A percentile compares a stretch with the other conserved stretches of the same genome.
Evolutionary conservation across 1,140 invertebrate species (phyloP).

Genomic region (Pogonomyrmex barbatus): DNA sequence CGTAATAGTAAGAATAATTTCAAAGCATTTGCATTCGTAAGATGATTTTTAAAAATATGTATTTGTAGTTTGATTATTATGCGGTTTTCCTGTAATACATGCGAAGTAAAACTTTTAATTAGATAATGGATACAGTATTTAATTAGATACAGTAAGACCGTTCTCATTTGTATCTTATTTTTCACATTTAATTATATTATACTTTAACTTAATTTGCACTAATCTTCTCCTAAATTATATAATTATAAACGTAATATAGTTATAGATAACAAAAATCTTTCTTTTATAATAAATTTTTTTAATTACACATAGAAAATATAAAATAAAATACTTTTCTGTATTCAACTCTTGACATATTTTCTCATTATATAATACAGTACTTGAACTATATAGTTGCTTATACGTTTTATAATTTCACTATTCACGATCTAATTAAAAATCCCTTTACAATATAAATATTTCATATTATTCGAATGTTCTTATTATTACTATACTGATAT

Average conservation of each 20-base stretch:
- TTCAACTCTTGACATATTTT: background rate
- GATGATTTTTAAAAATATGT: background rate
- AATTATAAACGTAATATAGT: background rate
- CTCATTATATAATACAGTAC: background rate
- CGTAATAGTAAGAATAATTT: conserved; percentile 31
- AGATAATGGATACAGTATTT: background rate
- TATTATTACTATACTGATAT: background rate
- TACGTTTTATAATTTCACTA: conserved; percentile 13
- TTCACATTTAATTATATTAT: background rate
- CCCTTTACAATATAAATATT: background rate
- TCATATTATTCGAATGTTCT: background rate
- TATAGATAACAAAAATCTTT: background rate
- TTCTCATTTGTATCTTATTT: background rate
- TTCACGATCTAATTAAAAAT: background rate
- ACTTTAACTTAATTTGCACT: conserved; percentile 14
- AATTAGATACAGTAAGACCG: no score
- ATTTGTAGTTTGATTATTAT: conserved; percentile 5
- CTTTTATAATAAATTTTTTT: background rate
- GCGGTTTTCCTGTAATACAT: background rate
- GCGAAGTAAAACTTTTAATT: conserved; percentile 2
- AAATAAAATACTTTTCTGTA: background rate
- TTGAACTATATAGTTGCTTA: background rate
- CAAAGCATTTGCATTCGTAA: background rate
- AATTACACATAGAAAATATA: background rate
- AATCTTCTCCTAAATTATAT: background rate